Base-by-base conservation (phyloP, 2,888 invertebrate genomes). In the Eledone cirrhosa region DNA sequence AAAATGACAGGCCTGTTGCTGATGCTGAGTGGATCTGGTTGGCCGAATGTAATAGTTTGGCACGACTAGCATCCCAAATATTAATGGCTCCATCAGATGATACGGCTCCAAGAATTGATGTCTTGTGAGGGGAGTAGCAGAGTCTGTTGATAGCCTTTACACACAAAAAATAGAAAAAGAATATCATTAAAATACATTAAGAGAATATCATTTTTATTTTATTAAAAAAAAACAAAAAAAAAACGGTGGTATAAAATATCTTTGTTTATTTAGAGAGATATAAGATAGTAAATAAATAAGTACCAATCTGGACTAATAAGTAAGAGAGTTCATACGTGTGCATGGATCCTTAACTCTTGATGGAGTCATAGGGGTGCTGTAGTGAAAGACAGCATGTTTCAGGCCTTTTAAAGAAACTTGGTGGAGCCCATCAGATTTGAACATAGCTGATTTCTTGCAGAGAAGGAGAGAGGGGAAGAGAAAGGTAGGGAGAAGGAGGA, bases 1-100 rank as follows among this genome's bases (percentile, higher is more conserved):
- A 91, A 82, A 91, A 91, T n/a, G 88, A 87, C 16, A 91, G 84
- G 11, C 88, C 89, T 2, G 89, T 88, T 22, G 89, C 90, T 1
- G 91, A 90, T 14, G 91, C 90, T 22, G 83, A 81, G 84, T 91
- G 91, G 13, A 83, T 82, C 16, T 83, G 79, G 19, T 80, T 80
- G 80, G 91, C 91, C 24, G 84, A 83, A 83, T 91, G 89, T 13
- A 89, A 77, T 41, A 88, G 83, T 69, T 87, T 85, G 2, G 88
- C 83, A 19, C 85, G 83, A 81, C 88, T 88, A 24, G 87, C 85
- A 81, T 91, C 91, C 90, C 90, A 91, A 33, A 91, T 83, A 74
- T 85, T 85, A n/a, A 90, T 86, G 41, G 83, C 82, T 11, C 91
- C 91, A 80, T 89, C 88, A 81, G 91, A 90, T 11, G 88, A 89